phyloP scores from a whole-genome alignment of 1,140 invertebrate species.

The Solenopsis fugax region DNA sequence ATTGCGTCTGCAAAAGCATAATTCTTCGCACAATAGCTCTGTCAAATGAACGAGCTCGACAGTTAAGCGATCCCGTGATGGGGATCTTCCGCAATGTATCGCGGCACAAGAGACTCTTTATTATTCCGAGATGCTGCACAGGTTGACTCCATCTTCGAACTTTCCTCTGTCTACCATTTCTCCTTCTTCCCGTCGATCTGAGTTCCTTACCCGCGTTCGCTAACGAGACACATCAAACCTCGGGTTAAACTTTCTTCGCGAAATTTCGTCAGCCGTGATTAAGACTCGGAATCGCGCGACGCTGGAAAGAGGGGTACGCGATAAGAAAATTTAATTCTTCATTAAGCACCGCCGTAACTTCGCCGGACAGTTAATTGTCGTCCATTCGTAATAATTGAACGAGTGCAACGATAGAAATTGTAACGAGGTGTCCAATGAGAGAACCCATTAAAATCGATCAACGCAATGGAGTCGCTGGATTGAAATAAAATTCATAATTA shows the following conservation, averaged over 20 bases:
- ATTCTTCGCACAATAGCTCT: constrained; percentile 34
- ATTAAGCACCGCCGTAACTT: constrained; percentile 78
- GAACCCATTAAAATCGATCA: constrained; percentile 59
- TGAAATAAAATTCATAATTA: constrained; percentile 42
- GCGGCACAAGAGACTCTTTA: constrained; percentile 65
- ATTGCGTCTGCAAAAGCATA: neutral
- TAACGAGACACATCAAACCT: constrained; percentile 76
- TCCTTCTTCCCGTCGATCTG: constrained; percentile 39
- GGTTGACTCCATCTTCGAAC: constrained; percentile 63
- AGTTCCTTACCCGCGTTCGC: constrained; percentile 28
- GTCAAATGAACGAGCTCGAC: constrained; percentile 21
- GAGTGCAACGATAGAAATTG: constrained; percentile 63
- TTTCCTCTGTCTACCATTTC: constrained; percentile 27
- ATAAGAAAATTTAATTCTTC: constrained; percentile 84
- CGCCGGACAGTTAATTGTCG: constrained; percentile 74
- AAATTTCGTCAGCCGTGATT: constrained; percentile 80
- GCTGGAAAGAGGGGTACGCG: constrained; percentile 72
- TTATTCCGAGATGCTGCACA: constrained; percentile 68
- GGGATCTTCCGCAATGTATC: constrained; percentile 49
- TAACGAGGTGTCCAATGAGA: constrained; percentile 68
- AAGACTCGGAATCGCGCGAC: constrained; percentile 77
- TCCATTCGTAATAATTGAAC: constrained; percentile 72
- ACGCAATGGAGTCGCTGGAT: constrained; percentile 47
- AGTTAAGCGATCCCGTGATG: constrained; percentile 43
- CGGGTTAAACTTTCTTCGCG: constrained; percentile 68